A percentile compares a stretch with the other conserved stretches of the same genome.
phyloP scores from a whole-genome alignment of 2,888 invertebrate species.

The Celastrina argiolus region DNA sequence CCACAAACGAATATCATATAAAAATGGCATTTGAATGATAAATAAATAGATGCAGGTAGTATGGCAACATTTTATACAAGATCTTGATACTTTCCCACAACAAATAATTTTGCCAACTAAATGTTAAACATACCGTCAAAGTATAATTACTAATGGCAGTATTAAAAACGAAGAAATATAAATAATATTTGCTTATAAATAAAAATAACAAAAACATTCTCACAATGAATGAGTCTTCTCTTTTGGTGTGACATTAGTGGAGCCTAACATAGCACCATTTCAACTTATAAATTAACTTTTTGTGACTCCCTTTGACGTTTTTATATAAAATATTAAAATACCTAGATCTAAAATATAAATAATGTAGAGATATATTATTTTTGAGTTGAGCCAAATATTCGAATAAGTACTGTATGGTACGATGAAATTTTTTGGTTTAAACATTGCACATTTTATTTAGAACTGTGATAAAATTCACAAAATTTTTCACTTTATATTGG shows the following conservation, averaged over 20 bases:
- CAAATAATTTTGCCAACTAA: conserved; percentile 57
- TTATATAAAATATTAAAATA: conserved; percentile 77
- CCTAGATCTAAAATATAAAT: conserved; percentile 75
- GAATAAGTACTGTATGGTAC: conserved; percentile 57
- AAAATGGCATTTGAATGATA: conserved; percentile 56
- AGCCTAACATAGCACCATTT: conserved; percentile 75
- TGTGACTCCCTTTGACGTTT: conserved; percentile 75
- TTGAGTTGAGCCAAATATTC: conserved; percentile 73
- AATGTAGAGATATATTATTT: conserved; percentile 66
- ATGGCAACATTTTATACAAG: conserved; percentile 74
- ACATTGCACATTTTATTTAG: conserved; percentile 74
- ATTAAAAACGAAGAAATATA: conserved; percentile 69
- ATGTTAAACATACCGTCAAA: conserved; percentile 52
- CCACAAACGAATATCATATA: conserved; percentile 66
- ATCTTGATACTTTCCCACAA: conserved; percentile 73
- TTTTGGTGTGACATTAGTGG: conserved; percentile 76
- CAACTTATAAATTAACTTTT: conserved; percentile 73
- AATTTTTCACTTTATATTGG: conserved; percentile 62
- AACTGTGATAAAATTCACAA: conserved; percentile 64
- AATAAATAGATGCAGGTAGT: conserved; percentile 77
- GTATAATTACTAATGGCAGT: conserved; percentile 72
- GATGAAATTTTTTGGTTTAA: conserved; percentile 75
- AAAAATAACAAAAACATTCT: conserved; percentile 74
- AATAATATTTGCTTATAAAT: conserved; percentile 73
- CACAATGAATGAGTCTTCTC: conserved; percentile 74